These are phyloP conservation scores for Stenurella melanura DNA, from an alignment of 2,888 invertebrate genomes.

Conservation along the genomic window DNA sequence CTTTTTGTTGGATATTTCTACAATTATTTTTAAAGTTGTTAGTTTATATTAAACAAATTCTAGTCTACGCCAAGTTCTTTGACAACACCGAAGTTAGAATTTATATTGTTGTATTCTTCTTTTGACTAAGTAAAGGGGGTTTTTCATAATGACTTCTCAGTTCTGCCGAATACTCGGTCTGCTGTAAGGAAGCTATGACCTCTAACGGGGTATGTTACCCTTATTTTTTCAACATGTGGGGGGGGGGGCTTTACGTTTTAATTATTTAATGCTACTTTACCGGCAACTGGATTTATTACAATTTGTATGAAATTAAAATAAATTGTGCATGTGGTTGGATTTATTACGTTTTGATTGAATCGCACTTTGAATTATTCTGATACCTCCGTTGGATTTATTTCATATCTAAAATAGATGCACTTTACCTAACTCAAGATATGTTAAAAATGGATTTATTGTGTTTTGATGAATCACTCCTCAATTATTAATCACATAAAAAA, in stretches of 20 bases:
- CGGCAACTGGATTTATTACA: too few species aligned
- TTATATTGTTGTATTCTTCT: slow-evolving; percentile 8
- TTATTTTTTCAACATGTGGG: slow-evolving; percentile 10
- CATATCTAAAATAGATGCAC: too few species aligned
- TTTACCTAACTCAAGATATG: too few species aligned
- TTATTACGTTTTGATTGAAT: too few species aligned
- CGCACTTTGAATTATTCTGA: too few species aligned
- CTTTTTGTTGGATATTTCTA: slow-evolving; percentile 5
- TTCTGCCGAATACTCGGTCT: not conserved
- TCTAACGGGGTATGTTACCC: not conserved
- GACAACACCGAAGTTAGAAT: slow-evolving; percentile 6
- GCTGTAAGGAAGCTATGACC: not conserved
- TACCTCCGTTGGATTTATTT: too few species aligned
- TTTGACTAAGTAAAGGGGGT: not conserved
- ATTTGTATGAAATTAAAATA: too few species aligned
- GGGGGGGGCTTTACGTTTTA: slow-evolving; percentile 28
- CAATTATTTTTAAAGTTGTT: not conserved
- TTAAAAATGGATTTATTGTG: too few species aligned
- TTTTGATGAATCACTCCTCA: too few species aligned
- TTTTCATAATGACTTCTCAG: not conserved
- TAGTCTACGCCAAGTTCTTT: slow-evolving; percentile 12
- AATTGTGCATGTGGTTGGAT: too few species aligned
- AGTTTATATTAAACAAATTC: slow-evolving; percentile 11
- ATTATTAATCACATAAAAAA: too few species aligned
- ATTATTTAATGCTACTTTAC: too few species aligned